These are phyloP conservation scores for Montifringilla adamsi DNA, from an alignment of 2,113 vertebrate genomes.

Conservation along the genomic window DNA sequence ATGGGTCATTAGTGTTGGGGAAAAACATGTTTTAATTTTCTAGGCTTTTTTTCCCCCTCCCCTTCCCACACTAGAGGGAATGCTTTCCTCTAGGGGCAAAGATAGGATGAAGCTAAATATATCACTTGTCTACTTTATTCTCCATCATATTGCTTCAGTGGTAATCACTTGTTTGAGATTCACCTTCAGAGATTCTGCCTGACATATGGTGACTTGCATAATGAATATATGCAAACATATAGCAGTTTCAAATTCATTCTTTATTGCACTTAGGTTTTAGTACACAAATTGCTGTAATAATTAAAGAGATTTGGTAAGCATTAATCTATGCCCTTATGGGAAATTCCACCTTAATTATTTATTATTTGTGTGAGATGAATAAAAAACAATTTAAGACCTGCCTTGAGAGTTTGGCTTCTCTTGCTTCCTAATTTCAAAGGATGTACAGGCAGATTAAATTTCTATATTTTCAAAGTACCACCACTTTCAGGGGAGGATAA, in stretches of 20 bases:
- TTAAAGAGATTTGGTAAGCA: not conserved
- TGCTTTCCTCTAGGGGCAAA: not conserved
- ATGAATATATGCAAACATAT: slow-evolving; percentile 2
- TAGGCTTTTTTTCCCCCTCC: not conserved
- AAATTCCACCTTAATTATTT: not conserved
- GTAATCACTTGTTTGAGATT: slow-evolving; percentile 26
- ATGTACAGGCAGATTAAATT: not conserved
- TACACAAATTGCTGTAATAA: not conserved
- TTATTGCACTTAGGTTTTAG: not conserved
- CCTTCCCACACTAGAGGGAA: not conserved
- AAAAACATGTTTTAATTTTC: slow-evolving; percentile 18
- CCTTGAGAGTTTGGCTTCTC: not conserved
- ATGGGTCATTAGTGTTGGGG: slow-evolving; percentile 10
- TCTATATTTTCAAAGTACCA: not conserved
- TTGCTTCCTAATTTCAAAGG: not conserved
- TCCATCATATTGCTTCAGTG: not conserved
- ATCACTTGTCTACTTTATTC: slow-evolving; percentile 32
- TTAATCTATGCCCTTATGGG: not conserved
- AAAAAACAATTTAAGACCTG: not conserved
- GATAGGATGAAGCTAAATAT: slow-evolving; percentile 30
- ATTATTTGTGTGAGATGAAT: not conserved
- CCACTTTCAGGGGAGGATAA: not conserved
- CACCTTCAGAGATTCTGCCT: slow-evolving; percentile 21
- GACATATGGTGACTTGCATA: not conserved
- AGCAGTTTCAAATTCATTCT: not conserved